Conservation (phyloP, 2,888 invertebrate genomes). For the Amphimallon solstitiale region DNA sequence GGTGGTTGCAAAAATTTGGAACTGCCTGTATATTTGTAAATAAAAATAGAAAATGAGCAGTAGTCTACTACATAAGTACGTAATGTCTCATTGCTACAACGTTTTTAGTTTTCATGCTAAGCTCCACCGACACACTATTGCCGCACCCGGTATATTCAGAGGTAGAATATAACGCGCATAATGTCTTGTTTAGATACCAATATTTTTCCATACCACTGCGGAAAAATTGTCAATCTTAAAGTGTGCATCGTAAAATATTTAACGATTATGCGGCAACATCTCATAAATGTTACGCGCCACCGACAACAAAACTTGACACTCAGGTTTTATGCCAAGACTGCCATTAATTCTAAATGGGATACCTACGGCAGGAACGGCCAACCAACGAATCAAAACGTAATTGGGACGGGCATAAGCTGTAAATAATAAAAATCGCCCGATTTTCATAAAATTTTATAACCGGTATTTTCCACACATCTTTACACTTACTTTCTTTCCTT, state of each 20-base stretch:
- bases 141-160: no score
- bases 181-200: background rate
- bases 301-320: constrained; percentile 46
- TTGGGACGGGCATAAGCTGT: constrained; percentile 21
- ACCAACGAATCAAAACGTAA: constrained; percentile 27
- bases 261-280: constrained; percentile 48
- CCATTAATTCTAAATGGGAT: constrained; percentile 40
- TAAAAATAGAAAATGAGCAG: no score
- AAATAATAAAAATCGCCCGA: constrained; percentile 30
- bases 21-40: no score
- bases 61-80: no score
- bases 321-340: constrained; percentile 40
- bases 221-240: constrained; percentile 47
- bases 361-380: constrained; percentile 22
- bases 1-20: no score
- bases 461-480: constrained; percentile 17
- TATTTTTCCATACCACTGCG: constrained; percentile 22
- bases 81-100: no score
- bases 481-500: constrained; percentile 3
- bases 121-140: no score
- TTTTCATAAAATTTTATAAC: constrained; percentile 31
- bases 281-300: constrained; percentile 42
- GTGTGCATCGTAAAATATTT: constrained; percentile 45
- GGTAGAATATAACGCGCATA: no score
- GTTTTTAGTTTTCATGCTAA: no score